Percentiles rank a stretch among this genome's conserved stretches.
Conservation (phyloP, 53 echinoderm and acorn worm genomes). For the Patiria pectinifera region DNA sequence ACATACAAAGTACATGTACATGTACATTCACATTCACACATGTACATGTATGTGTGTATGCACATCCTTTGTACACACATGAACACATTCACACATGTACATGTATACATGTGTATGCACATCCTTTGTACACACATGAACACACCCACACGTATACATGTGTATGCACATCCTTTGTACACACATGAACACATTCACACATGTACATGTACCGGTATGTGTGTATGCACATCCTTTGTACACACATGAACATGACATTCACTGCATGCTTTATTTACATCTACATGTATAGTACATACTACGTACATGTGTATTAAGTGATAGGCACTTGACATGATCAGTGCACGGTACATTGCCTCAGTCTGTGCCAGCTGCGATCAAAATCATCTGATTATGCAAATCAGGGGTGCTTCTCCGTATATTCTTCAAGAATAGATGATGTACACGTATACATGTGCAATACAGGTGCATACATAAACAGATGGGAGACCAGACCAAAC, state of each 20-base stretch:
- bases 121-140: too few relatives aligned
- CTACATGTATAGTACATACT: too few relatives aligned
- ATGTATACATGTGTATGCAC: too few relatives aligned
- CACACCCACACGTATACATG: too few relatives aligned
- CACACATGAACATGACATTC: neutral
- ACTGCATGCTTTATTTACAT: neutral
- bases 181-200: too few relatives aligned
- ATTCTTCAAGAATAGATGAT: too few relatives aligned
- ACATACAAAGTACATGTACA: too few relatives aligned
- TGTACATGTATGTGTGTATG: neutral
- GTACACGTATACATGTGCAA: too few relatives aligned
- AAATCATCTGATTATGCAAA: neutral
- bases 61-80: neutral
- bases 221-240: neutral
- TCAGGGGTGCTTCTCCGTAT: neutral
- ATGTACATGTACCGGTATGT: too few relatives aligned
- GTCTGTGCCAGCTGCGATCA: neutral
- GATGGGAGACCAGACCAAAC: too few relatives aligned
- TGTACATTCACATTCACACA: neutral
- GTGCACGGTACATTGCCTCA: neutral
- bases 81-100: neutral
- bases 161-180: too few relatives aligned
- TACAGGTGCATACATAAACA: too few relatives aligned
- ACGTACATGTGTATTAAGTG: neutral
- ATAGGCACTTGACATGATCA: neutral